phyloP scores from a whole-genome alignment of 2,113 vertebrate genomes.

The Chunga burmeisteri region DNA sequence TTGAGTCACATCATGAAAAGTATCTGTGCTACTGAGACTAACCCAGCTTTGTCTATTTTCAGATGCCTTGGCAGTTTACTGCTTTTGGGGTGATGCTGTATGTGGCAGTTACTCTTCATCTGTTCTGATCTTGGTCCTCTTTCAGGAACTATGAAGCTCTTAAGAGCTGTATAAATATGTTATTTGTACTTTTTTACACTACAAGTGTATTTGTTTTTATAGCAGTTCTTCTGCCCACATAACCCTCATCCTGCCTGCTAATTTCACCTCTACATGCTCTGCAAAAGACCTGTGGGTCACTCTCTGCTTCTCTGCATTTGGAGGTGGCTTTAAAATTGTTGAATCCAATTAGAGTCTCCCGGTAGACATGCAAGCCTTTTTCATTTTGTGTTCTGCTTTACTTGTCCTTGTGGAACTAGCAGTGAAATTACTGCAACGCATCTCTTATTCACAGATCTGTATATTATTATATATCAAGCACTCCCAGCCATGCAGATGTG shows the following conservation, averaged over 20 bases:
- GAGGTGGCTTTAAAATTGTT: slow-evolving; percentile 25
- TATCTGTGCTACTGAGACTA: neutral
- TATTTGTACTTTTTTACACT: neutral
- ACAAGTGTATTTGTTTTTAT: neutral
- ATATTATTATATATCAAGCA: neutral
- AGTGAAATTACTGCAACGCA: neutral
- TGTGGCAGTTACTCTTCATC: slow-evolving; percentile 10
- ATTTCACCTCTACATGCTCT: neutral
- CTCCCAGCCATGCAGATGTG: neutral
- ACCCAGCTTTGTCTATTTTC: neutral
- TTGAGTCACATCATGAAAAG: neutral
- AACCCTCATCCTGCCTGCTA: neutral
- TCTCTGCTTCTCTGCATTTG: neutral
- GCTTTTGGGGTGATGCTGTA: neutral
- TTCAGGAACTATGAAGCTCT: neutral
- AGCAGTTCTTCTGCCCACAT: neutral
- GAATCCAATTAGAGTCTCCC: slow-evolving; percentile 30
- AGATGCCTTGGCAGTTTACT: slow-evolving; percentile 7
- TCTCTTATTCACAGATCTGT: neutral
- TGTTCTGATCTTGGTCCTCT: neutral
- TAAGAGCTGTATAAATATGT: neutral
- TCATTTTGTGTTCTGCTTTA: slow-evolving; percentile 1
- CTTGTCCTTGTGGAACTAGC: neutral
- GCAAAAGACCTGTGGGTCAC: neutral
- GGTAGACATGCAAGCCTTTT: neutral